Evolutionary conservation across 2,113 vertebrate species (phyloP).

Genomic region (Eudyptes chrysolophus): DNA sequence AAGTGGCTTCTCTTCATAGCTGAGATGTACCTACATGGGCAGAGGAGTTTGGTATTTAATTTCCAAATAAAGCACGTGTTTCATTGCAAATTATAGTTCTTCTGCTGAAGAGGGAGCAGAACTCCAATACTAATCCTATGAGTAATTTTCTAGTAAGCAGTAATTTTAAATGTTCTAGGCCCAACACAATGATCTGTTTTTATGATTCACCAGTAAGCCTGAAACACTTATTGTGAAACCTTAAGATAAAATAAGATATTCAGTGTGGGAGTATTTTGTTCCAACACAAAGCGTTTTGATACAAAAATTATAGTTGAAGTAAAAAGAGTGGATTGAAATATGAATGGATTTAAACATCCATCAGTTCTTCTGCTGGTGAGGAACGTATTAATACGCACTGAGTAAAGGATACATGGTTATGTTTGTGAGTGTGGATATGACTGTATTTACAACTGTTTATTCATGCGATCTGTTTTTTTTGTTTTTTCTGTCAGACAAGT

Average conservation of each 20-base stretch:
- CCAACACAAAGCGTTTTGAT: slow-evolving; percentile 62
- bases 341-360: slow-evolving; percentile 22
- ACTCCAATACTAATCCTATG: slow-evolving; percentile 53
- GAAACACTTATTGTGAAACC: slow-evolving; percentile 68
- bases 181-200: slow-evolving; percentile 73
- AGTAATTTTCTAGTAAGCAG: slow-evolving; percentile 58
- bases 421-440: neutral
- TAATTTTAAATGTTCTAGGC: slow-evolving; percentile 72
- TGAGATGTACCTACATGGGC: neutral
- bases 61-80: slow-evolving; percentile 14
- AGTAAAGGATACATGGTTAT: neutral
- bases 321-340: slow-evolving; percentile 38
- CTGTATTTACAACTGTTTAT: neutral
- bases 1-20: neutral
- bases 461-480: neutral
- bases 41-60: slow-evolving; percentile 2
- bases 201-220: slow-evolving; percentile 71
- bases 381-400: accelerated
- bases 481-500: slow-evolving; percentile 80
- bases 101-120: slow-evolving; percentile 38
- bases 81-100: slow-evolving; percentile 57
- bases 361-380: neutral
- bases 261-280: slow-evolving; percentile 69
- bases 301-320: slow-evolving; percentile 69
- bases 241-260: slow-evolving; percentile 65